Conservation (phyloP, 2,113 vertebrate species). For the Hirundichthys speculiger region DNA sequence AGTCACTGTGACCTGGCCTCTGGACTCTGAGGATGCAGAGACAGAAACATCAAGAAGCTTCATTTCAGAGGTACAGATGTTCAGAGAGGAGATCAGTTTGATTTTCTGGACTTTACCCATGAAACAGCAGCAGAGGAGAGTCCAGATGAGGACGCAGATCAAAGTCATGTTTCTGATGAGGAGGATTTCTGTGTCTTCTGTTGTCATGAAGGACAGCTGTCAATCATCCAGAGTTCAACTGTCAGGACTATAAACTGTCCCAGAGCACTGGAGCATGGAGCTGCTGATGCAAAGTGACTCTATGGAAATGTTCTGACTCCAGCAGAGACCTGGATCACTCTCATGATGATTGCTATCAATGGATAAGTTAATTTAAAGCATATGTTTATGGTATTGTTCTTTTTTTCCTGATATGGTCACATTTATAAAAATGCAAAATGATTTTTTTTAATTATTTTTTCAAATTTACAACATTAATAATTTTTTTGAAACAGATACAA, state of each 20-base stretch:
- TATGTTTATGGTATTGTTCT: neutral
- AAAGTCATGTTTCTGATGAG: slow-evolving; percentile 19
- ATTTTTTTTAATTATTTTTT: neutral
- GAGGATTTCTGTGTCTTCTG: slow-evolving; percentile 10
- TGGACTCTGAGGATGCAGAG: slow-evolving; percentile 18
- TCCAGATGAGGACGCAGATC: slow-evolving; percentile 14
- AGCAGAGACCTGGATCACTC: neutral
- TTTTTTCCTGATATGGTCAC: too few species aligned
- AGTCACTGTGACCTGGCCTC: slow-evolving; percentile 14
- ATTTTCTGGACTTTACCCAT: neutral
- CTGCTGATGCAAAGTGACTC: slow-evolving; percentile 13
- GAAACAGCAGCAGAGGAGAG: slow-evolving; percentile 11
- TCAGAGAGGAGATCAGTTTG: too few species aligned
- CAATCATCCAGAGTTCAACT: slow-evolving; percentile 34
- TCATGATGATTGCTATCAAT: neutral
- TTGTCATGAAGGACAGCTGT: slow-evolving; percentile 17
- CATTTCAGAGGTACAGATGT: too few species aligned
- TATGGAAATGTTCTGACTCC: slow-evolving; percentile 3
- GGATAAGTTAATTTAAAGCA: neutral
- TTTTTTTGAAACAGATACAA: too few species aligned
- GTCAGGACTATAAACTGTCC: slow-evolving; percentile 39
- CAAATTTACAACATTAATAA: neutral
- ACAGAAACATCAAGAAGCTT: too few species aligned
- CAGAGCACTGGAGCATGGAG: slow-evolving; percentile 45
- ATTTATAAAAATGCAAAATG: neutral